Conservation (phyloP, 2,888 invertebrate species). For the Tanytarsus gracilentus region DNA sequence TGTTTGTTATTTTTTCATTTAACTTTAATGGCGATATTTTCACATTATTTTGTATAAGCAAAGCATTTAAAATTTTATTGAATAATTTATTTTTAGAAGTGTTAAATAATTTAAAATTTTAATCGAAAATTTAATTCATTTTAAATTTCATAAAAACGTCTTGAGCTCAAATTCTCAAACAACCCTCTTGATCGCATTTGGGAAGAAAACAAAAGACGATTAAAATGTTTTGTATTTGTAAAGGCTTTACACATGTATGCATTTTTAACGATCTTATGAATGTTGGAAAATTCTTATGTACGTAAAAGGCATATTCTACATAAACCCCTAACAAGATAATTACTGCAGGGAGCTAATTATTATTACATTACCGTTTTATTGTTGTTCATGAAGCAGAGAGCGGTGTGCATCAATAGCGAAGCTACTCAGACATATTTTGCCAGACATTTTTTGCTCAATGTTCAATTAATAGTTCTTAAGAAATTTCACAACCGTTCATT, state of each 20-base stretch:
- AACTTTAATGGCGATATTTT: constrained; percentile 22
- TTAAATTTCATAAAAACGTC: no score
- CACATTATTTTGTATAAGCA: constrained; percentile 3
- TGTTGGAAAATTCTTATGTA: neutral
- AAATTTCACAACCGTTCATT: neutral
- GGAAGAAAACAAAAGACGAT: neutral
- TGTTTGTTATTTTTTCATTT: constrained; percentile 12
- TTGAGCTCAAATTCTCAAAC: no score
- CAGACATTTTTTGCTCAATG: neutral
- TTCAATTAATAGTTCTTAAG: neutral
- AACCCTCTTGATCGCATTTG: neutral
- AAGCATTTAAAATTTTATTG: no score
- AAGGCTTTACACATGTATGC: neutral
- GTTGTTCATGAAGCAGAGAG: neutral
- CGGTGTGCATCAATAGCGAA: neutral
- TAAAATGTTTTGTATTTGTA: neutral
- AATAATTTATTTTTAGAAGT: no score
- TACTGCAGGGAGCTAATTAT: constrained; percentile 18
- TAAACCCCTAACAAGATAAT: constrained; percentile 20
- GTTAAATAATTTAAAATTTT: no score
- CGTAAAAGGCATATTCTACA: neutral
- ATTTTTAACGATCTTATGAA: neutral
- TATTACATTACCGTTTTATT: neutral
- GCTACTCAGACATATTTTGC: neutral
- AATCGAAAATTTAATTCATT: no score